phyloP scores from a whole-genome alignment of 2,888 invertebrate genomes.

The Cephalotes varians region DNA sequence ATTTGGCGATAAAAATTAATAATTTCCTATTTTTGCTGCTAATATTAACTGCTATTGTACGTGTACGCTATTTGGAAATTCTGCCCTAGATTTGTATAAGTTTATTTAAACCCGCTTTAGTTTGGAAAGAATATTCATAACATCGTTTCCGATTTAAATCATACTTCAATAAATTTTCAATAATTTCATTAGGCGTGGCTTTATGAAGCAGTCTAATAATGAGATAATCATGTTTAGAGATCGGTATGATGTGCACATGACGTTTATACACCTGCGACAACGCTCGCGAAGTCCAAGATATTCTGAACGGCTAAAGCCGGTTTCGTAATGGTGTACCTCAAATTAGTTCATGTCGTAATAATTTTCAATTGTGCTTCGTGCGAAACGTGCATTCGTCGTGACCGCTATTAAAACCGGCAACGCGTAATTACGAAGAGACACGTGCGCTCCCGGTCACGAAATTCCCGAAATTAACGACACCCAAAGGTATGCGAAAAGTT shows the following conservation, averaged over 20 bases:
- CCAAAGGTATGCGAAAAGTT: conserved; percentile 52
- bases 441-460: conserved; percentile 31
- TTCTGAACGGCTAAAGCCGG: conserved; percentile 22
- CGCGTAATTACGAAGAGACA: conserved; percentile 37
- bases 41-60: too few species aligned
- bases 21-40: too few species aligned
- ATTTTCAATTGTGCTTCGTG: conserved; percentile 39
- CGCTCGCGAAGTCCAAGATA: neutral
- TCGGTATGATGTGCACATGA: neutral
- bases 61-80: too few species aligned
- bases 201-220: neutral
- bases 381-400: neutral
- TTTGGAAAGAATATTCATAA: neutral
- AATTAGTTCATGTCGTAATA: conserved; percentile 5
- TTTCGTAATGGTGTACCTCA: neutral
- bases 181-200: neutral
- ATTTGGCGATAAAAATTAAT: too few species aligned
- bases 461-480: conserved; percentile 49
- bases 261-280: neutral
- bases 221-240: neutral
- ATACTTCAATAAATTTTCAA: neutral
- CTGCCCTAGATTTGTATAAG: neutral
- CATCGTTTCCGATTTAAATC: neutral
- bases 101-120: neutral
- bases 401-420: conserved; percentile 25